phyloP scores from a whole-genome alignment of 2,113 vertebrate genomes.

The Myotis brandtii region DNA sequence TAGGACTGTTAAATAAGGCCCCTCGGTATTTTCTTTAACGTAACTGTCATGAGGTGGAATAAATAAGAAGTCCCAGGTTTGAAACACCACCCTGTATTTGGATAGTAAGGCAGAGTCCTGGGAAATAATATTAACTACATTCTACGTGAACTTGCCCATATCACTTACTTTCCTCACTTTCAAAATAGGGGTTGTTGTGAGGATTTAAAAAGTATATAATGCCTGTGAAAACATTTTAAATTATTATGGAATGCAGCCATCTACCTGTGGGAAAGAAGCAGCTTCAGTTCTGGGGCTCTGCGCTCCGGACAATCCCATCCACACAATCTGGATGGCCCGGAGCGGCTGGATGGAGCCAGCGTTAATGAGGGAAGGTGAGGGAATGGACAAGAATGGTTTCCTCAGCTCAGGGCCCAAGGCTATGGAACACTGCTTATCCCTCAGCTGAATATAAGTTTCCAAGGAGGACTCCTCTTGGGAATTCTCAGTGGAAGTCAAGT shows the following conservation, averaged over 20 bases:
- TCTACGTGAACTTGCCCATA: not conserved
- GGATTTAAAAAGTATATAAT: not conserved
- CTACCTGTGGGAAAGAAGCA: not conserved
- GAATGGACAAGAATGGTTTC: not conserved
- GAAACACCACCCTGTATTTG: not conserved
- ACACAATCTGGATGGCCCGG: not conserved
- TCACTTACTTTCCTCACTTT: not conserved
- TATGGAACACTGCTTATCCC: not conserved
- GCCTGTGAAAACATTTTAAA: not conserved
- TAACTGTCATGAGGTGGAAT: not conserved
- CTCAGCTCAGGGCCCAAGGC: not conserved
- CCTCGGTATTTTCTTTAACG: not conserved
- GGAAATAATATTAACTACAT: no score
- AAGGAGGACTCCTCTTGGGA: not conserved
- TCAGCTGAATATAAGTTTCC: not conserved
- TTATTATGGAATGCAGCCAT: not conserved
- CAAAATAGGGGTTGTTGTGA: not conserved
- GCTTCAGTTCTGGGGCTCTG: not conserved
- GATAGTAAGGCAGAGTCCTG: not conserved
- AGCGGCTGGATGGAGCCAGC: not conserved
- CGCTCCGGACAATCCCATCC: not conserved
- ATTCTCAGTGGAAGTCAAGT: not conserved
- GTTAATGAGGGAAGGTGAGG: not conserved
- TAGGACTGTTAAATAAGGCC: not conserved
- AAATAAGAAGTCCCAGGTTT: not conserved